These are phyloP conservation scores for Drosophila meridionalis DNA, from an alignment of 2,888 invertebrate species.

Conservation along the genomic window DNA sequence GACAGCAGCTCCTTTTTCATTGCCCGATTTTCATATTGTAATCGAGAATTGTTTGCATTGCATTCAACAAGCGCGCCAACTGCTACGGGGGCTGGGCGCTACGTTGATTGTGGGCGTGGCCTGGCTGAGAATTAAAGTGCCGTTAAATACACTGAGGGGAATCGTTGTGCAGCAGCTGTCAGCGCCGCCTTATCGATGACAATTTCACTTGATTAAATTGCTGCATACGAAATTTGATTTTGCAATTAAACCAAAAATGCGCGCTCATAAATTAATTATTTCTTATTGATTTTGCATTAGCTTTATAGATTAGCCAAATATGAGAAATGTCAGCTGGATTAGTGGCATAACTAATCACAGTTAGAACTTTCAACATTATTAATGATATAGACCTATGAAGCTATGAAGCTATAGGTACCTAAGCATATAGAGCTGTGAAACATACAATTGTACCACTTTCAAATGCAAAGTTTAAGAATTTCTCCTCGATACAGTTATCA, in stretches of 20 bases:
- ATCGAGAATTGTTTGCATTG: constrained; percentile 55
- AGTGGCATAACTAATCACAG: neutral
- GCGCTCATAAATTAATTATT: constrained; percentile 1
- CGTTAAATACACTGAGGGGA: constrained; percentile 39
- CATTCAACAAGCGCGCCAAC: constrained; percentile 36
- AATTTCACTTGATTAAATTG: constrained; percentile 15
- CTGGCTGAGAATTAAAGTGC: constrained; percentile 20
- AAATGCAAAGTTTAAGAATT: too few species aligned
- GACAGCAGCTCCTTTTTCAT: constrained; percentile 39
- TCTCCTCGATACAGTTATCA: too few species aligned
- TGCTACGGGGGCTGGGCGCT: neutral
- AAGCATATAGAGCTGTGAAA: too few species aligned
- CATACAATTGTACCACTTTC: too few species aligned
- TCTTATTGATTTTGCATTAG: neutral
- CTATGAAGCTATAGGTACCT: neutral
- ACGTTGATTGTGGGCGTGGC: neutral
- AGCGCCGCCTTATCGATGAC: constrained; percentile 34
- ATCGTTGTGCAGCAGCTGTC: constrained; percentile 8
- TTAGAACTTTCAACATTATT: neutral
- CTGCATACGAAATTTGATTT: constrained; percentile 5
- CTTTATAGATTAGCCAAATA: neutral
- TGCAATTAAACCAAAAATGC: neutral
- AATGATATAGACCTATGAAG: neutral
- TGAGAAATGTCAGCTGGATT: neutral
- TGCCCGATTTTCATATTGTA: constrained; percentile 55